Percentiles rank a stretch among this genome's conserved stretches.
These are phyloP conservation scores for Carlito syrichta DNA, from an alignment of 2,113 vertebrate species.

Conservation along the genomic window DNA sequence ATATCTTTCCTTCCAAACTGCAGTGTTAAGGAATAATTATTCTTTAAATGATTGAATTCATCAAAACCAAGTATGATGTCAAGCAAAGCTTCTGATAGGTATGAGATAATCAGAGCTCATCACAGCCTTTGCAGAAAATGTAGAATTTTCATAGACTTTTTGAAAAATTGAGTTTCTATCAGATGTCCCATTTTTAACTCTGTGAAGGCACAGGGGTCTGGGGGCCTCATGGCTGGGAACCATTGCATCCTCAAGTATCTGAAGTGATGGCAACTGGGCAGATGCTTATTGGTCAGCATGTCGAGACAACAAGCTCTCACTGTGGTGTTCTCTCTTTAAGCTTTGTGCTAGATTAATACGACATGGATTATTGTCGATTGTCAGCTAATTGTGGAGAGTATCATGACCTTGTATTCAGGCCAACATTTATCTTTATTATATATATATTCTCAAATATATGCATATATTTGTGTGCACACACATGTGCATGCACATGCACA, in stretches of 20 bases:
- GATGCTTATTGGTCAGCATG: background rate
- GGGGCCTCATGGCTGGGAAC: background rate
- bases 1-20: background rate
- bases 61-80: background rate
- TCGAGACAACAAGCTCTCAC: background rate
- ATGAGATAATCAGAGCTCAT: background rate
- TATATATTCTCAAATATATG: background rate
- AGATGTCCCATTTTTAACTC: background rate
- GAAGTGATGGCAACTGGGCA: background rate
- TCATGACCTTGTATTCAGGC: slow-evolving; percentile 73
- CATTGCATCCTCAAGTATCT: background rate
- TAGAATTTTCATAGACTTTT: background rate
- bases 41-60: no score
- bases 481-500: background rate
- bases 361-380: slow-evolving; percentile 45
- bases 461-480: background rate
- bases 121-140: background rate
- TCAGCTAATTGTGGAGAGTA: slow-evolving; percentile 61
- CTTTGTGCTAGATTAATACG: slow-evolving; percentile 34
- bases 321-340: slow-evolving; percentile 64
- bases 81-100: background rate
- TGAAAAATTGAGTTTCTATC: background rate
- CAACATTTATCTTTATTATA: slow-evolving; percentile 72
- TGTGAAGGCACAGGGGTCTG: background rate
- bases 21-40: slow-evolving; percentile 15